A percentile compares a stretch with the other conserved stretches of the same genome.
Evolutionary conservation across 1,140 invertebrate genomes (phyloP).

Genomic region (Babylonia areolata): DNA sequence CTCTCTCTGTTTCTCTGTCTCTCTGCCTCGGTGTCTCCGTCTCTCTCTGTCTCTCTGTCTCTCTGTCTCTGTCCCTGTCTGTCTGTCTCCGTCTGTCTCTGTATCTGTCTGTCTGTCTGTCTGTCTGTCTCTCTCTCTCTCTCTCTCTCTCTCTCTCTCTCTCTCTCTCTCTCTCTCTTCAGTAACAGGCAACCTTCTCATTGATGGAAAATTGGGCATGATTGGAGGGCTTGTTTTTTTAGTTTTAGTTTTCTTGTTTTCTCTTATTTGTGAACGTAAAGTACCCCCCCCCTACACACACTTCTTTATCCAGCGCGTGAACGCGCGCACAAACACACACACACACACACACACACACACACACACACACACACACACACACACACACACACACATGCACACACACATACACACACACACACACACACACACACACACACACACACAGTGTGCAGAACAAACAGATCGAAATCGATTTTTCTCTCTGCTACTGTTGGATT

Average conservation of each 20-base stretch:
- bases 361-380: neutral
- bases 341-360: slow-evolving; percentile 14
- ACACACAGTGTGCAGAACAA: no score
- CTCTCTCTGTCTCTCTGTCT: no score
- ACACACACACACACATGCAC: neutral
- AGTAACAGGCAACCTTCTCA: neutral
- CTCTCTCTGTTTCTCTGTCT: no score
- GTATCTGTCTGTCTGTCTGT: neutral
- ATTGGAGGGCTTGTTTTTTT: neutral
- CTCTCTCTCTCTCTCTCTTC: neutral
- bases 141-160: neutral
- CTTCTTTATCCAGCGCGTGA: neutral
- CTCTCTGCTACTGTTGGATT: no score
- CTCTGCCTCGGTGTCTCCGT: no score
- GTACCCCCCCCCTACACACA: neutral
- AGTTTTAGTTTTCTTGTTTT: no score
- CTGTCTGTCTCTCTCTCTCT: neutral
- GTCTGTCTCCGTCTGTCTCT: no score
- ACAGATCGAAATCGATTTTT: no score
- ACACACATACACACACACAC: no score
- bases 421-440: neutral
- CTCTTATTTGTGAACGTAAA: no score
- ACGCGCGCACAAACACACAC: neutral
- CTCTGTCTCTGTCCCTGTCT: no score
- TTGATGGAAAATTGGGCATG: neutral